These are phyloP conservation scores for Drosophila tristis DNA, from an alignment of 1,140 invertebrate species.

Conservation along the genomic window DNA sequence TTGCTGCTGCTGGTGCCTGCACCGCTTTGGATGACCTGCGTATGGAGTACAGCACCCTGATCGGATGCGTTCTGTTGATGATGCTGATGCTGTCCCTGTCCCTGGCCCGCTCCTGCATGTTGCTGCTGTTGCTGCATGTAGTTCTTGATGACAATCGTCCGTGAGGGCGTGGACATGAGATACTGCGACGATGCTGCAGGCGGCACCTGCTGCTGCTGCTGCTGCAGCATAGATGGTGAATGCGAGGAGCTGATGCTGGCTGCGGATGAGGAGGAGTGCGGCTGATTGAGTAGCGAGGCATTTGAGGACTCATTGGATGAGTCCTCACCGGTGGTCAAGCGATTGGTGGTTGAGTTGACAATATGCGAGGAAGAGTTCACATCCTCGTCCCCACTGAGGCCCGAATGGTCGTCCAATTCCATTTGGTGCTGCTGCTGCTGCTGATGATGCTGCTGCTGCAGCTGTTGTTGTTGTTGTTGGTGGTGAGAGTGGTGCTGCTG, in stretches of 20 bases:
- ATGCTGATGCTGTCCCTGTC: constrained; percentile 27
- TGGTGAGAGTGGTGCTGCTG: constrained; percentile 50
- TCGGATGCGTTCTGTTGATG: constrained; percentile 48
- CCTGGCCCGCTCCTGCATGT: constrained; percentile 11
- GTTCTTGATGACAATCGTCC: constrained; percentile 79
- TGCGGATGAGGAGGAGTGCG: constrained; percentile 61
- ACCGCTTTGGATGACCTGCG: constrained; percentile 81
- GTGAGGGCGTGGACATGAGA: constrained; percentile 67
- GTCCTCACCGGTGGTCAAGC: constrained; percentile 76
- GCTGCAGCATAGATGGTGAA: constrained; percentile 32
- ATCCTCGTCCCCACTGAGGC: constrained; percentile 65
- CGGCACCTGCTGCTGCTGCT: constrained; percentile 13
- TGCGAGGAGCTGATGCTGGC: constrained; percentile 35
- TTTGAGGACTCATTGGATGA: constrained; percentile 79
- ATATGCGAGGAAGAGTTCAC: constrained; percentile 55
- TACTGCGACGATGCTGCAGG: constrained; percentile 42
- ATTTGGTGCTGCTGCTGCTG: constrained; percentile 49
- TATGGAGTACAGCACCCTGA: constrained; percentile 67
- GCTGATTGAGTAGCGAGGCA: constrained; percentile 75
- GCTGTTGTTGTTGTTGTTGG: constrained; percentile 28
- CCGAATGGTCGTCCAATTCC: constrained; percentile 76
- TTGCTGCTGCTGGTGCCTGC: constrained; percentile 64
- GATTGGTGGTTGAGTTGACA: constrained; percentile 61
- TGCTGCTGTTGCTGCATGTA: constrained; percentile 70
- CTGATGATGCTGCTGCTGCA: constrained; percentile 47